These are phyloP conservation scores for Odocoileus hemionus DNA, from an alignment of 2,113 vertebrate species.

Conservation along the genomic window DNA sequence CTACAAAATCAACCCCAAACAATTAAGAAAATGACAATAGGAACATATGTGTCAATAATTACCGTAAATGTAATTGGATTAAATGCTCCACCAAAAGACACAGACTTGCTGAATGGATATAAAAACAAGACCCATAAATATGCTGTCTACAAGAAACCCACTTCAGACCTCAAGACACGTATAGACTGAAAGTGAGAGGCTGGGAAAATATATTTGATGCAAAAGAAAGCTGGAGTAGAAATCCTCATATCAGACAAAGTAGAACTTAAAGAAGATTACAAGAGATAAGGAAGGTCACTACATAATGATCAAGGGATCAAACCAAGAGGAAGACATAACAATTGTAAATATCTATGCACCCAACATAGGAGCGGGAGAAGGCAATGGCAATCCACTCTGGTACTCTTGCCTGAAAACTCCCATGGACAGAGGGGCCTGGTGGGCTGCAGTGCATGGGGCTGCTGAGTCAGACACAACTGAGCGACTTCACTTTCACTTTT, in stretches of 20 bases:
- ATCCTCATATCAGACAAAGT: background rate
- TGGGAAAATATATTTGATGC: background rate
- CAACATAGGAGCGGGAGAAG: background rate
- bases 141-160: background rate
- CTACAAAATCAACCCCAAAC: background rate
- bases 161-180: background rate
- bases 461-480: fast-evolving
- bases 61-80: background rate
- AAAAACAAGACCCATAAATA: background rate
- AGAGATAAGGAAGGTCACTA: background rate
- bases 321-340: background rate
- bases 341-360: background rate
- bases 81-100: background rate
- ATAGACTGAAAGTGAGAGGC: background rate
- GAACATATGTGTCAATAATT: background rate
- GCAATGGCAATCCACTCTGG: fast-evolving
- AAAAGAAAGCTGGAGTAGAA: background rate
- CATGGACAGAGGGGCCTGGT: background rate
- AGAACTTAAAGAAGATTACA: background rate
- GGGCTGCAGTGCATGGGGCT: background rate
- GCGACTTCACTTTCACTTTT: background rate
- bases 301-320: background rate
- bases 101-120: background rate
- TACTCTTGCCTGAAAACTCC: background rate
- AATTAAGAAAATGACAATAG: background rate